Conservation (phyloP, 1,140 invertebrate genomes). For the Agrypnia vestita region DNA sequence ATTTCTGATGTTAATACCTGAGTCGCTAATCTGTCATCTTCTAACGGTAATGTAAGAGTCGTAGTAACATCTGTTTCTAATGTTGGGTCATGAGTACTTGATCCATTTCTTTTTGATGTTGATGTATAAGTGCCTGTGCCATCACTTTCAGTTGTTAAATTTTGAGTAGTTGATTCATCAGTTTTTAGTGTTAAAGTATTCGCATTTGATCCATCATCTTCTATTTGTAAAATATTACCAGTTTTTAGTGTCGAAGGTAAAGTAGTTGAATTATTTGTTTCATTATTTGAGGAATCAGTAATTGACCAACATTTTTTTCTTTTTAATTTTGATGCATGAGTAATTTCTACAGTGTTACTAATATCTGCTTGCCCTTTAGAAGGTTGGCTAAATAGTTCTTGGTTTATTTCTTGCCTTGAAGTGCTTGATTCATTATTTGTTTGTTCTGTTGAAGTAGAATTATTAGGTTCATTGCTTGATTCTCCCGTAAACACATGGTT, state of each 20-base stretch:
- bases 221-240: too few relatives aligned
- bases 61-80: background rate
- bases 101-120: background rate
- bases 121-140: background rate
- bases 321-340: too few relatives aligned
- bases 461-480: background rate
- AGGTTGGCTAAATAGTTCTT: background rate
- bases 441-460: background rate
- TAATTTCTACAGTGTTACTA: too few relatives aligned
- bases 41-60: too few relatives aligned
- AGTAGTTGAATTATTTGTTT: too few relatives aligned
- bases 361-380: background rate
- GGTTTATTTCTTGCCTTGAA: conserved; percentile 6
- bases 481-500: background rate
- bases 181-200: background rate
- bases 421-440: background rate
- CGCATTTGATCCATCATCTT: too few relatives aligned
- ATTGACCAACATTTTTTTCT: too few relatives aligned
- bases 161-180: background rate
- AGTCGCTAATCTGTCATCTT: too few relatives aligned
- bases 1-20: too few relatives aligned
- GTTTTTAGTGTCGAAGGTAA: too few relatives aligned
- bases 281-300: too few relatives aligned
- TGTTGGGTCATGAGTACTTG: background rate
- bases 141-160: background rate